phyloP scores from a whole-genome alignment of 2,888 invertebrate genomes.

The Microlaimidae sp. region DNA sequence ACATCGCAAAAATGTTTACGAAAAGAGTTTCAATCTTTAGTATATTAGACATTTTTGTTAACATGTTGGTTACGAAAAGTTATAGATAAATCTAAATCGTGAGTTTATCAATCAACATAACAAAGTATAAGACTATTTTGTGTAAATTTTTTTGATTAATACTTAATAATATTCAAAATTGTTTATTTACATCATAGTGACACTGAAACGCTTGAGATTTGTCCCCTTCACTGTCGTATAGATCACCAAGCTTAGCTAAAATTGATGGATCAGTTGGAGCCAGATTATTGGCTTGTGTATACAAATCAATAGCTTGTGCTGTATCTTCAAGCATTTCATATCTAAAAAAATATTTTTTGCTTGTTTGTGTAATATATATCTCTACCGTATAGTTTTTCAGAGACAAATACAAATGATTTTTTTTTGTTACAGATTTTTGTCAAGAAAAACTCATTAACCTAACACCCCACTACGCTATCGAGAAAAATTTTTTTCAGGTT shows the following conservation, averaged over 20 bases:
- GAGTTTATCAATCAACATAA: not conserved
- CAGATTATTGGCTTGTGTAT: slow-evolving; percentile 59
- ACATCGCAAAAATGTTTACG: too few species aligned
- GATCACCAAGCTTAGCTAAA: slow-evolving; percentile 66
- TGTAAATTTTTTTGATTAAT: slow-evolving; percentile 12
- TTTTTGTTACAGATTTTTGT: too few species aligned
- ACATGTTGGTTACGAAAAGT: not conserved
- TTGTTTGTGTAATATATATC: too few species aligned
- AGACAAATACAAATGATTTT: too few species aligned
- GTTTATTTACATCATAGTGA: slow-evolving; percentile 54
- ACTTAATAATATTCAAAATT: too few species aligned
- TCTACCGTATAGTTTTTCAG: too few species aligned
- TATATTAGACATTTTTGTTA: not conserved
- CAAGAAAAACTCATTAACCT: too few species aligned
- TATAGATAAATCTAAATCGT: not conserved
- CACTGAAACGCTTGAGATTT: slow-evolving; percentile 71
- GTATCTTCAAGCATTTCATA: slow-evolving; percentile 50
- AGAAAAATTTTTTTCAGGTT: too few species aligned
- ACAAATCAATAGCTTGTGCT: slow-evolving; percentile 46
- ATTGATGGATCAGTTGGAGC: slow-evolving; percentile 75
- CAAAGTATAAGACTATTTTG: too few species aligned
- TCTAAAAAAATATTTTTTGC: too few species aligned
- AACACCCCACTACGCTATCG: too few species aligned
- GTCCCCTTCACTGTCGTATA: slow-evolving; percentile 76
- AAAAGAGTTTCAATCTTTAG: too few species aligned